Conservation (phyloP, 2,797 vertebrate species). For the Sebastes taczanowskii region DNA sequence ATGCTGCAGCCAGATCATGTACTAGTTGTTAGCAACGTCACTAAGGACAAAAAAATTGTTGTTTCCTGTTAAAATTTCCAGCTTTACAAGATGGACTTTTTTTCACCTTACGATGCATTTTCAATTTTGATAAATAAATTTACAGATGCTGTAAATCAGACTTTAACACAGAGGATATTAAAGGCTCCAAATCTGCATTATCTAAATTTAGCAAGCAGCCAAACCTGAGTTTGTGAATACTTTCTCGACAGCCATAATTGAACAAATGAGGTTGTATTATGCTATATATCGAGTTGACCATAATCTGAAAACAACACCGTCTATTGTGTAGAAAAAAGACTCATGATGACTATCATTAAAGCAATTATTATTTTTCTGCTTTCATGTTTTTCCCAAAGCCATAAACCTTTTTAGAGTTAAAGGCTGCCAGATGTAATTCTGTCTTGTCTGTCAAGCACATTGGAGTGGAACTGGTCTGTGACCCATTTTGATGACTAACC, state of each 20-base stretch:
- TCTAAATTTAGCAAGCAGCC: background rate
- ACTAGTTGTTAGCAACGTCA: too few species aligned
- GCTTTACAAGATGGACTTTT: too few species aligned
- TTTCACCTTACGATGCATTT: background rate
- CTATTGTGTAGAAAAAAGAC: background rate
- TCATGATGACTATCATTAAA: background rate
- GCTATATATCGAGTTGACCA: background rate
- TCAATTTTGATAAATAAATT: background rate
- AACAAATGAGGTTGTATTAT: background rate
- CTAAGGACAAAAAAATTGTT: too few species aligned
- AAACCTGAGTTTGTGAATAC: background rate
- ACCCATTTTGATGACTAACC: constrained; percentile 8
- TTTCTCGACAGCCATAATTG: background rate
- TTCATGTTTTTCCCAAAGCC: background rate
- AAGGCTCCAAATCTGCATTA: background rate
- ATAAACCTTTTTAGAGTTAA: background rate
- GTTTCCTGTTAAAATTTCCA: background rate
- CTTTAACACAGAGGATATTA: background rate
- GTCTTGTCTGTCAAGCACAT: background rate
- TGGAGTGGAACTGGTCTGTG: background rate
- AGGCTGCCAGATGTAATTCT: background rate
- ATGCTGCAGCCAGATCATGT: too few species aligned
- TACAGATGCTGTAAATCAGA: background rate
- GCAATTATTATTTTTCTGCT: background rate
- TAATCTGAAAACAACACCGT: background rate